Evolutionary conservation across 2,113 vertebrate genomes (phyloP), one percentile per base, ranked within the genome.

Genomic region (Otocyon megalotis): DNA sequence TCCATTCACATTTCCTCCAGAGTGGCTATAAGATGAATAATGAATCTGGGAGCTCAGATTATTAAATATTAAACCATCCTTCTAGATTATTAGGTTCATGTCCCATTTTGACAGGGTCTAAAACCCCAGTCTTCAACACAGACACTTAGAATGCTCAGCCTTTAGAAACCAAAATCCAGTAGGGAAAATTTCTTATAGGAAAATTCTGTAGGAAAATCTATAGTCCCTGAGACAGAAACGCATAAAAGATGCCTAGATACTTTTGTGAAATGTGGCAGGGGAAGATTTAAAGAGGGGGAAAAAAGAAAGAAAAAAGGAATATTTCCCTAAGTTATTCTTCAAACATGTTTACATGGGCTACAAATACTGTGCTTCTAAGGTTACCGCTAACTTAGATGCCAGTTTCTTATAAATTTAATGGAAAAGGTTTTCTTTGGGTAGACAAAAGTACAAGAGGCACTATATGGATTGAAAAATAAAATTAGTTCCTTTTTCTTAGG

Each of bases 41-140:
- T 60, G 15, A 6, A 7, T 30, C n/a, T 32, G 74, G 32, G 48
- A 58, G 14, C 48, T 91, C 54, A 63, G 20, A 65, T 65, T 53
- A 71, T 80, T 83, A 86, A 85, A 77, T 72, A 93, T 35, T 77
- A 82, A 96, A 74, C 14, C 28, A 16, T 67, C 35, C 26, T 82
- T 63, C 12, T 37, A 22, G 37, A 54, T 72, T 20, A 58, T 43
- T 24, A 95, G 20, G 32, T 50, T 2, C 4, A 20, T 22, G 72
- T 32, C 3, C 16, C 32, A 32, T 32, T 67, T 19, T 62, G 16
- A 62, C 15, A 82, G 32, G 11, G 22, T 81, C 3, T 16, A 60
- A 85, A 81, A 89, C 3, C 3, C 17, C 6, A 28, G 15, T 60
- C 3, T 14, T 80, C 86, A 58, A n/a, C 30, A 19, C 16, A 43